Conservation (phyloP, 2,888 invertebrate genomes). For the Pseudanteris insignis region DNA sequence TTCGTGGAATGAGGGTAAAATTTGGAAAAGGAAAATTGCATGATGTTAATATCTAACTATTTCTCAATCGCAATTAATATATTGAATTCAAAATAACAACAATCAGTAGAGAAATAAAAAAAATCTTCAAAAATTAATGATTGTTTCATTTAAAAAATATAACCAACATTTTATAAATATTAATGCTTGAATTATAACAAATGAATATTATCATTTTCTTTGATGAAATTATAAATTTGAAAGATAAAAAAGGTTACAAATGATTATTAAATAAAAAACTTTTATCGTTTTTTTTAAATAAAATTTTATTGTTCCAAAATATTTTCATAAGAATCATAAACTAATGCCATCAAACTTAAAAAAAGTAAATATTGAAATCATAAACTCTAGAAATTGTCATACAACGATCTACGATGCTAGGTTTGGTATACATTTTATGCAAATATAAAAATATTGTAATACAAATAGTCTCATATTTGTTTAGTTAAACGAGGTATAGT, state of each 20-base stretch:
- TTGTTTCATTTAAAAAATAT: too few relatives aligned
- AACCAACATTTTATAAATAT: too few relatives aligned
- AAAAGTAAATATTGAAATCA: slow-evolving; percentile 16
- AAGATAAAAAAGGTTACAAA: too few relatives aligned
- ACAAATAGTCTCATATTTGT: slow-evolving; percentile 26
- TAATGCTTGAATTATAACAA: too few relatives aligned
- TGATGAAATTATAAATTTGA: too few relatives aligned
- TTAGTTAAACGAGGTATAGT: slow-evolving; percentile 10
- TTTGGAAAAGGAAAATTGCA: slow-evolving; percentile 46
- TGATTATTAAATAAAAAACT: too few relatives aligned
- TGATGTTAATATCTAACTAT: slow-evolving; percentile 26
- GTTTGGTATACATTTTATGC: slow-evolving; percentile 16
- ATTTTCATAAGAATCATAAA: slow-evolving; percentile 33
- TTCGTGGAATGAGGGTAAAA: slow-evolving; percentile 54
- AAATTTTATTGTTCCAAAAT: slow-evolving; percentile 37
- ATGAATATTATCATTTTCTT: too few relatives aligned
- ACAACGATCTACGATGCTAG: slow-evolving; percentile 11
- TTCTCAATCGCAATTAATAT: too few relatives aligned
- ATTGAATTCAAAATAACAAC: too few relatives aligned
- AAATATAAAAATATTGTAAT: slow-evolving; percentile 38
- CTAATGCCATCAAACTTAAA: slow-evolving; percentile 25
- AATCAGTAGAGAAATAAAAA: too few relatives aligned
- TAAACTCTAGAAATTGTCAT: slow-evolving; percentile 1
- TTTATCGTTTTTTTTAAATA: slow-evolving; percentile 28
- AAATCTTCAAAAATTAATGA: too few relatives aligned